Conservation (phyloP, 1,140 invertebrate genomes). For the Sinella curviseta region DNA sequence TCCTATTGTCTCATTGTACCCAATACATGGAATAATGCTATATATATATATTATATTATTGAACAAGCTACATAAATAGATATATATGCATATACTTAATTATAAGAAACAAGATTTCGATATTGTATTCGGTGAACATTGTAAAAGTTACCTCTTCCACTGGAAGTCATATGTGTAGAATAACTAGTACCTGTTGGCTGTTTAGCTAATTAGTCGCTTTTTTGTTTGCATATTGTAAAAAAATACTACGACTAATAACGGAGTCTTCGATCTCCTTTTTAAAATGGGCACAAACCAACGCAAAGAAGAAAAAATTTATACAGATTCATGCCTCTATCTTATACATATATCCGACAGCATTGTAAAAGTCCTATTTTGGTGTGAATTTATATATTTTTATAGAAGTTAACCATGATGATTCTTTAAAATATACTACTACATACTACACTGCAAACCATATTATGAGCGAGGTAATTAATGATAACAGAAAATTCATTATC, state of each 20-base stretch:
- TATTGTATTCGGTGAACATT: slow-evolving; percentile 10
- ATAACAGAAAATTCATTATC: not conserved
- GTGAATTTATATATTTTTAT: slow-evolving; percentile 26
- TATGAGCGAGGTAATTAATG: not conserved
- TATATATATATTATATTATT: too few species aligned
- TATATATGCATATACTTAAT: too few species aligned
- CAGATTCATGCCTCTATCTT: slow-evolving; percentile 21
- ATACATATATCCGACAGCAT: not conserved
- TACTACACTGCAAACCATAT: too few species aligned
- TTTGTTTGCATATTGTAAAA: not conserved
- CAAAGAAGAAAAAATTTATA: not conserved
- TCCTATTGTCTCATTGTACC: too few species aligned
- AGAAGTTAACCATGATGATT: not conserved
- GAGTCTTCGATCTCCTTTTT: not conserved
- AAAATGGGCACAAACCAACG: slow-evolving; percentile 16
- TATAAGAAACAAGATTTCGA: not conserved
- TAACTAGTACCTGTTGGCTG: slow-evolving; percentile 24
- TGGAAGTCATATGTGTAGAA: not conserved
- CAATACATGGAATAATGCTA: too few species aligned
- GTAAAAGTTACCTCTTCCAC: slow-evolving; percentile 10
- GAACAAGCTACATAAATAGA: too few species aligned
- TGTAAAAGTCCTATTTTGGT: slow-evolving; percentile 20
- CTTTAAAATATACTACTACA: too few species aligned
- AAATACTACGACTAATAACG: not conserved
- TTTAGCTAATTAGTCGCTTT: not conserved